These are phyloP conservation scores for Margarornis squamiger DNA, from an alignment of 2,797 vertebrate species.

Conservation along the genomic window DNA sequence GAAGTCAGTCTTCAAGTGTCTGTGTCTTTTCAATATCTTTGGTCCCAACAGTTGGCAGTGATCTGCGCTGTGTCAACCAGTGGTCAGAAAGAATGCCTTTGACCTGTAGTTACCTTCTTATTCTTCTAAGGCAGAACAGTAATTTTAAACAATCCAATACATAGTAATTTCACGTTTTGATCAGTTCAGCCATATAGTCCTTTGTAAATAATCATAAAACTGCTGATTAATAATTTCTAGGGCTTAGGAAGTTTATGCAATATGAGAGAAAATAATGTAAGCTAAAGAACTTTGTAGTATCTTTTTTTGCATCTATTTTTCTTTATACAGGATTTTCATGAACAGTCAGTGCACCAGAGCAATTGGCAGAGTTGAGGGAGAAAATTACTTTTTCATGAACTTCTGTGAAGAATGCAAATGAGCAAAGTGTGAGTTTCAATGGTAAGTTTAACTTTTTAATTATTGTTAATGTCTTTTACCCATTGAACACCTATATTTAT, in stretches of 20 bases:
- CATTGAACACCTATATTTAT: neutral
- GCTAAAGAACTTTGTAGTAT: neutral
- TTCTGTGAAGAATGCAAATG: neutral
- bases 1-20: neutral
- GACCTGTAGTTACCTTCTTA: neutral
- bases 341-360: neutral
- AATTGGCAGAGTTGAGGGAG: neutral
- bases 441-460: neutral
- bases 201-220: neutral
- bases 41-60: neutral
- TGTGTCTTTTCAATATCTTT: neutral
- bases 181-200: neutral
- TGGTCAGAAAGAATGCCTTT: neutral
- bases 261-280: neutral
- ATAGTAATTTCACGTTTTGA: neutral
- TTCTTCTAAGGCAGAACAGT: neutral
- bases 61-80: neutral
- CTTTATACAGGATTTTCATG: neutral
- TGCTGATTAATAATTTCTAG: neutral
- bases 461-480: neutral
- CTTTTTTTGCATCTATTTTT: neutral
- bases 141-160: neutral
- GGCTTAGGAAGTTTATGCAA: neutral
- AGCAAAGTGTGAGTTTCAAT: neutral
- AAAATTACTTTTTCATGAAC: neutral